A percentile compares a stretch with the other conserved stretches of the same genome.
These are phyloP conservation scores for Piaya cayana DNA, from an alignment of 2,113 vertebrate species.

Conservation along the genomic window DNA sequence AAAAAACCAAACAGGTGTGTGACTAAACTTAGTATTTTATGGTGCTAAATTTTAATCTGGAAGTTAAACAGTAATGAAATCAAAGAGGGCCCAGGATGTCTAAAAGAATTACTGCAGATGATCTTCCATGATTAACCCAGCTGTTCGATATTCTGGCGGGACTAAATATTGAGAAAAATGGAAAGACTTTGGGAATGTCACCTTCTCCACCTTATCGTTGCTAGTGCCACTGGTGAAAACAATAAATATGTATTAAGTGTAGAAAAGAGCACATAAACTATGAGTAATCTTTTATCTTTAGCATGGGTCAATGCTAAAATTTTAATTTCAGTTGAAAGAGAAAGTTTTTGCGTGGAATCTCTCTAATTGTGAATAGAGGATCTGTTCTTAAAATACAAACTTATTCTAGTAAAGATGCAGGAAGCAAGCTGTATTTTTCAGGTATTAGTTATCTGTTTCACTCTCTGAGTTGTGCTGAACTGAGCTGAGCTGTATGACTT, in stretches of 20 bases:
- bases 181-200: background rate
- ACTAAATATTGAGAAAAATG: background rate
- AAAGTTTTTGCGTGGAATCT: background rate
- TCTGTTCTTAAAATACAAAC: background rate
- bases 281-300: background rate
- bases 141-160: background rate
- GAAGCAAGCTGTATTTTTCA: background rate
- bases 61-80: background rate
- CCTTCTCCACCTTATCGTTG: background rate
- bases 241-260: background rate
- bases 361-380: background rate
- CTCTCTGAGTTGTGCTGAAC: background rate
- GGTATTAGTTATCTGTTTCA: background rate
- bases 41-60: background rate
- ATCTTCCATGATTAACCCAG: background rate
- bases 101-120: background rate
- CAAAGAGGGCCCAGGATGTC: background rate
- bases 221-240: background rate
- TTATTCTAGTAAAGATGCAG: background rate
- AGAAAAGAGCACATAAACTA: background rate
- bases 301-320: background rate
- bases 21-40: background rate
- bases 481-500: background rate
- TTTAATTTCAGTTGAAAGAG: background rate
- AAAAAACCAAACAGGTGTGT: background rate